Evolutionary conservation across 1,140 invertebrate genomes (phyloP), one percentile per base, ranked within the genome.

Genomic region (Microplitis demolitor): DNA sequence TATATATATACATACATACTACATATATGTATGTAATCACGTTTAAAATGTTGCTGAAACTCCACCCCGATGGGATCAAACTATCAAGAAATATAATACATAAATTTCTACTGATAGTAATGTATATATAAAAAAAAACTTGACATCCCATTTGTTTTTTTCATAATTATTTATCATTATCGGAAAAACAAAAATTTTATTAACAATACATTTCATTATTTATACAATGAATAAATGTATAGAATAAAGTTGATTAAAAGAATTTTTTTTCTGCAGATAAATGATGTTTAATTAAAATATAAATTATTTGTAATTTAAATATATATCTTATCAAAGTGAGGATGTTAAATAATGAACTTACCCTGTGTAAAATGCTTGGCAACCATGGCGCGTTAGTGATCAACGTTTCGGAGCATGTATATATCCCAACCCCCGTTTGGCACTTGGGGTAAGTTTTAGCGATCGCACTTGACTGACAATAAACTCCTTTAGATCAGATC

Each of bases 351-450:
- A 24, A 34, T 16, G n/a, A 50, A 45, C 74, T 75, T 69, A 75
- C 74, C 74, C 74, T 75, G 74, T 5, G 70, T 75, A 62, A 75
- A 75, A 69, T 75, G 74, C 74, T 72, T 75, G 70, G 74, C 74
- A 75, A 75, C 74, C 74, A 75, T 75, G 58, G 69, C 69, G 60
- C 33, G 70, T 45, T 51, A 61, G 74, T 69, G 70, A 72, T 68
- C 66, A 63, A 39, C 69, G 60, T 16, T 45, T 63, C 34, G 6
- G 64, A 31, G 51, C 51, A 63, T 51, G 69, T 71, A 71, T 45
- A 45, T 63, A 63, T 63, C 45, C 39, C 69, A 61, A 60, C 68
- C 56, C 56, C 39, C n/a, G 53, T 33, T 24, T 71, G 69, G 61
- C 56, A 51, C 58, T 24, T 8, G 16, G 37, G 39, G 24, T 45